phyloP scores from a whole-genome alignment of 2,888 invertebrate species.

The Noctua janthina region DNA sequence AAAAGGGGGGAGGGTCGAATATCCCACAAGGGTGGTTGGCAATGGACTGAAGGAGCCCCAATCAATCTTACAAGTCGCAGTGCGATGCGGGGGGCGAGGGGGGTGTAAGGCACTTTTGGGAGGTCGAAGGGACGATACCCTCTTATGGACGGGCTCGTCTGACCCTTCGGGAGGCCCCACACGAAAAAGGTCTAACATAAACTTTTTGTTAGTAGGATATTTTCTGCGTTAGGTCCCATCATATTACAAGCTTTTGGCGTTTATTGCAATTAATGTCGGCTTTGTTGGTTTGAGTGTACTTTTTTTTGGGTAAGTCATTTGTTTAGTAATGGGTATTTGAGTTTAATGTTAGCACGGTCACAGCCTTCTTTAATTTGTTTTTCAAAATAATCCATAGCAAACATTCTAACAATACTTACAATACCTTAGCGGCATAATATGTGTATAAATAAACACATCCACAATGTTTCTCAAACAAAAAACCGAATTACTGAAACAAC shows the following conservation, averaged over 20 bases:
- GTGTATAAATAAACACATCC: background rate
- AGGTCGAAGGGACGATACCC: slow-evolving; percentile 89
- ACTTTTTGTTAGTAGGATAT: slow-evolving; percentile 82
- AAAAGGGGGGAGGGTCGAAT: slow-evolving; percentile 88
- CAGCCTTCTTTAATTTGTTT: background rate
- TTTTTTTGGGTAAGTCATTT: slow-evolving; percentile 25
- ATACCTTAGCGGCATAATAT: background rate
- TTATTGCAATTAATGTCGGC: slow-evolving; percentile 62
- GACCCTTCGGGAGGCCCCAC: slow-evolving; percentile 84
- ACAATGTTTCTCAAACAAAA: background rate
- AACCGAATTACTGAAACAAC: background rate
- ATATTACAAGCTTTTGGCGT: slow-evolving; percentile 63
- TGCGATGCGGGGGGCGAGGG: slow-evolving; percentile 74
- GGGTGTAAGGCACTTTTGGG: slow-evolving; percentile 78
- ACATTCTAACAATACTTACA: background rate
- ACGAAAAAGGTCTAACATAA: slow-evolving; percentile 85
- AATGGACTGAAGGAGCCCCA: slow-evolving; percentile 91
- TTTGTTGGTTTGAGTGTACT: slow-evolving; percentile 22
- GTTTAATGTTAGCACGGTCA: background rate
- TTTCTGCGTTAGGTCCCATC: slow-evolving; percentile 67
- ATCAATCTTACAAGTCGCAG: slow-evolving; percentile 91
- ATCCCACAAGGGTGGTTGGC: slow-evolving; percentile 87
- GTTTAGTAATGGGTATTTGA: slow-evolving; percentile 19
- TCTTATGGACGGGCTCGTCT: slow-evolving; percentile 86
- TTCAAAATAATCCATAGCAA: background rate